Base-by-base conservation (phyloP, 2,888 invertebrate genomes). In the Rhorus exstirpatorius region DNA sequence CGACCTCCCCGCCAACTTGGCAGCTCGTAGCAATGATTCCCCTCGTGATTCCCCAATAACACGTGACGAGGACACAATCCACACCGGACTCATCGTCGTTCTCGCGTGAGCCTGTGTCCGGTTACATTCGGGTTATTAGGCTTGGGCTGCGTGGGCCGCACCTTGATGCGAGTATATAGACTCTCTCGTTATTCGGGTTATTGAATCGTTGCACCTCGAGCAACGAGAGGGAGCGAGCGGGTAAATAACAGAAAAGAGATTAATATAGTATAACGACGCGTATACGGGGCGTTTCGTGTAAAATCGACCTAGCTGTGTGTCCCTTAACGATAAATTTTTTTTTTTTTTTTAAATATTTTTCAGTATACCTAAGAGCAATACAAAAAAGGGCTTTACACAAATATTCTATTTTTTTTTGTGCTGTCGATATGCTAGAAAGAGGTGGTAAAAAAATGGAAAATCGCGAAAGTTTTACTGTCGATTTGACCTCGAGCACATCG, bases 101-200 rank as follows among this genome's bases (percentile, higher is more conserved):
- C 79, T 77, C 81, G 79, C 70, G 80, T 70, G 41, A 74, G 78
- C 81, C 84, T 85, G 86, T 84, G 87, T 88, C 89, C 88, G 89
- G 89, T 89, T 89, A 86, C 86, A 88, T 89, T 88, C 88, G 88
- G 88, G 88, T 89, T 88, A 88, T 88, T 88, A 86, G n/a, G n/a
- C n/a, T n/a, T n/a, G n/a, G 88, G 88, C 88, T 88, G 86, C 65
- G 31, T 84, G 84, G 84, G 85, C 86, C 86, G 87, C 87, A 86
- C 87, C 88, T 89, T 87, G n/a, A n/a, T n/a, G n/a, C n/a, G n/a
- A n/a, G 83, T 78, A 77, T 65, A 83, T 75, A 76, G 80, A 84
- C 86, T 60, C 70, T 67, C 58, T 41, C 51, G 75, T 65, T 65
- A 77, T 78, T 81, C 67, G 80, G 65, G 75, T 76, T 80, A 80